Evolutionary conservation across 2,888 invertebrate genomes (phyloP).

Genomic region (Tipula lateralis): DNA sequence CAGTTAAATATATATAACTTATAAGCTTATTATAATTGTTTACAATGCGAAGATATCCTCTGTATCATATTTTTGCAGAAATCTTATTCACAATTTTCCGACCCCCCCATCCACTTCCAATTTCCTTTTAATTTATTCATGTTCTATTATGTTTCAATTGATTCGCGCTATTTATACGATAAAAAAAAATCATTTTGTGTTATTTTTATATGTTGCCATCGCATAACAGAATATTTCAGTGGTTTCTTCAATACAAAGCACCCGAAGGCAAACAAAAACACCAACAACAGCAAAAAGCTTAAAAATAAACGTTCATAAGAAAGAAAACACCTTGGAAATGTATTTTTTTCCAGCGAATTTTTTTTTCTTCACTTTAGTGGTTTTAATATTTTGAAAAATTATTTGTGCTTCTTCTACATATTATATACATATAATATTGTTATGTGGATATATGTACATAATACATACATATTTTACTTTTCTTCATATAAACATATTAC

Average conservation of each 20-base stretch:
- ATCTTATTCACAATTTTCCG: too few species aligned
- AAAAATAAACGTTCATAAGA: background rate
- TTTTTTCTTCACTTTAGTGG: background rate
- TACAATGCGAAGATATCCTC: too few species aligned
- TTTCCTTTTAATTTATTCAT: background rate
- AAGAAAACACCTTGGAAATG: background rate
- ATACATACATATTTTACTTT: background rate
- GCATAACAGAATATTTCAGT: background rate
- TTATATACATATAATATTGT: background rate
- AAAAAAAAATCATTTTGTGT: background rate
- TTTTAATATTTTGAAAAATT: background rate
- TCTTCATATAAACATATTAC: background rate
- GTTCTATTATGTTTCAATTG: background rate
- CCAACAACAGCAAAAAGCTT: background rate
- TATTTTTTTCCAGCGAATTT: background rate
- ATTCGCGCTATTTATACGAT: background rate
- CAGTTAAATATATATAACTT: too few species aligned
- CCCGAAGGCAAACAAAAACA: background rate
- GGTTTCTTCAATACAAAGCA: background rate
- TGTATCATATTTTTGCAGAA: too few species aligned
- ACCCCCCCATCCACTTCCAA: too few species aligned
- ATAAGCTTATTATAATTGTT: too few species aligned
- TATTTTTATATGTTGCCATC: background rate
- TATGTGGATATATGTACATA: background rate
- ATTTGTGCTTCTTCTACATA: background rate